Percentiles rank a stretch among this genome's conserved stretches.
Evolutionary conservation across 2,888 invertebrate genomes (phyloP).

Genomic region (Ophioninae sp.): DNA sequence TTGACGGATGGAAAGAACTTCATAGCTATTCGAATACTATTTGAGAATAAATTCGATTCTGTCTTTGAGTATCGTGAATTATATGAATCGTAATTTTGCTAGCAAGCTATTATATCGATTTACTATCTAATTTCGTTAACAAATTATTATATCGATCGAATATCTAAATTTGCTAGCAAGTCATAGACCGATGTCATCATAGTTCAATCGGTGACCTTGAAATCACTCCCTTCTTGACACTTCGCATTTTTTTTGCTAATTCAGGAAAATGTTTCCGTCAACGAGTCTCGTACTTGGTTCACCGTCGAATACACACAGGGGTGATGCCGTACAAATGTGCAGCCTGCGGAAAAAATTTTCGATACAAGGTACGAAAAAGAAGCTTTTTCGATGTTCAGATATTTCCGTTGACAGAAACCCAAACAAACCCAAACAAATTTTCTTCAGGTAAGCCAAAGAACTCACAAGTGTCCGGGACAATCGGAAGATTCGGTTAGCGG

Average conservation of each 20-base stretch:
- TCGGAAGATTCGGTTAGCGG: conserved; percentile 84
- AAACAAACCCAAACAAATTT: background rate
- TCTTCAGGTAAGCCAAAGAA: conserved; percentile 88
- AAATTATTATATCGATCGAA: too few relatives aligned
- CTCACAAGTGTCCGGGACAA: conserved; percentile 89
- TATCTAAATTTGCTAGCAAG: too few relatives aligned
- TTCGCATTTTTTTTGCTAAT: conserved; percentile 43
- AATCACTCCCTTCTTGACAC: background rate
- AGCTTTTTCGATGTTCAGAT: background rate
- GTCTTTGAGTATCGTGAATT: background rate
- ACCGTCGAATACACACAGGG: conserved; percentile 91
- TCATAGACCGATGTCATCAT: too few relatives aligned
- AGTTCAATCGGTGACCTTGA: too few relatives aligned
- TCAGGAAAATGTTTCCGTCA: conserved; percentile 93
- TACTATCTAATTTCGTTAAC: too few relatives aligned
- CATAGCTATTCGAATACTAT: background rate
- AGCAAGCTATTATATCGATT: background rate
- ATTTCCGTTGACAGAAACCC: background rate
- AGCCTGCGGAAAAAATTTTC: conserved; percentile 90
- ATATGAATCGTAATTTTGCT: background rate
- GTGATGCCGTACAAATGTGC: conserved; percentile 93
- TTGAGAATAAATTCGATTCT: background rate
- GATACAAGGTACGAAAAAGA: conserved; percentile 87
- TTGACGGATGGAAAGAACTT: background rate
- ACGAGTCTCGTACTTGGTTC: conserved; percentile 92